These are phyloP conservation scores for Apis laboriosa DNA, from an alignment of 1,140 invertebrate genomes.

Conservation along the genomic window DNA sequence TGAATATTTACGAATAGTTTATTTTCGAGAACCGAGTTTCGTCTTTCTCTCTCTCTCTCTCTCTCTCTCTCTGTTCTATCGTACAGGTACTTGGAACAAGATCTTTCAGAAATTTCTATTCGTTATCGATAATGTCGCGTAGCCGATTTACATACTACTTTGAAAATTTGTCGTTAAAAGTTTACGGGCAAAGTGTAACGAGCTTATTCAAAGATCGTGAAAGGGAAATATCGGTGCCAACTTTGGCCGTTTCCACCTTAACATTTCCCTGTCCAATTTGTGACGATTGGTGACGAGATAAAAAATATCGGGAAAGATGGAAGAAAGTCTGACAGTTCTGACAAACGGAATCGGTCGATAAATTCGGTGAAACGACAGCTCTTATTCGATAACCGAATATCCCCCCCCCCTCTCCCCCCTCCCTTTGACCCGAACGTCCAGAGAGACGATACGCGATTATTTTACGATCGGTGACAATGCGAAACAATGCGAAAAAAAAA, in stretches of 20 bases:
- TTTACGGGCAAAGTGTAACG: background rate
- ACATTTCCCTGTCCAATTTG: background rate
- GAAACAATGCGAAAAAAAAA: slow-evolving; percentile 18
- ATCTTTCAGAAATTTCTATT: slow-evolving; percentile 11
- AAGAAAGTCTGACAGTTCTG: slow-evolving; percentile 40
- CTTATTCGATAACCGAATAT: background rate
- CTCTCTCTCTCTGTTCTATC: background rate
- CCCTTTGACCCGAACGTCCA: slow-evolving; percentile 9
- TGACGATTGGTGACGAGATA: background rate
- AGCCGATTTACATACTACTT: background rate
- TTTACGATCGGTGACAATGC: slow-evolving; percentile 45
- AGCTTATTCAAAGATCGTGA: background rate
- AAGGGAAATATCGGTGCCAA: background rate
- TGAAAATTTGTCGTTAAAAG: background rate
- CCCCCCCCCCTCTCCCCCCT: no score
- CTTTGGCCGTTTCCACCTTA: background rate
- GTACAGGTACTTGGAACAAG: background rate
- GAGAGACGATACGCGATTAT: slow-evolving; percentile 9
- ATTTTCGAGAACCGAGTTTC: slow-evolving; percentile 59
- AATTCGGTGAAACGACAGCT: slow-evolving; percentile 27
- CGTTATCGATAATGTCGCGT: slow-evolving; percentile 10
- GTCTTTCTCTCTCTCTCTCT: slow-evolving; percentile 10
- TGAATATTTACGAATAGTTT: slow-evolving; percentile 71
- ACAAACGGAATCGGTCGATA: slow-evolving; percentile 49
- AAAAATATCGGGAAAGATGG: slow-evolving; percentile 8